Evolutionary conservation across 1,140 invertebrate genomes (phyloP), one percentile per base, ranked within the genome.

Genomic region (Drosophila gunungcola): DNA sequence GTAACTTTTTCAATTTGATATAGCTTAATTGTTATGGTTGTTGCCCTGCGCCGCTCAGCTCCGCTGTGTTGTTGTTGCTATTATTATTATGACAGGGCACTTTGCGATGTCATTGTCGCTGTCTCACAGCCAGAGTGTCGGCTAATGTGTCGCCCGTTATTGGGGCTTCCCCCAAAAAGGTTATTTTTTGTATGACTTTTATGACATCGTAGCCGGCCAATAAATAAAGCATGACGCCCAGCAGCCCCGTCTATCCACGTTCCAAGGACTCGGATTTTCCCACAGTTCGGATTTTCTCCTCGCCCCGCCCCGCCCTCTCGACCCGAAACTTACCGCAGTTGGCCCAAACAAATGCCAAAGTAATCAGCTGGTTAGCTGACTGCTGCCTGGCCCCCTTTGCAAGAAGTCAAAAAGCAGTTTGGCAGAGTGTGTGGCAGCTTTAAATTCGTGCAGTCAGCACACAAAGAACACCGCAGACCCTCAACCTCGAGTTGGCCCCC

Each of bases 1-100:
- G 76, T 77, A 72, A 88, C 75, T 81, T 73, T 86, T 86, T 86
- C 84, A 86, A 86, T 86, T 86, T 89, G 58, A 83, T 86, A 83
- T 89, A 68, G 75, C 79, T 86, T 86, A 88, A 86, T 86, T 86
- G 80, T 83, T 86, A 86, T 89, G 74, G 56, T 46, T 76, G 56
- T 77, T 72, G 65, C 48, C 52, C 51, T 76, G 43, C 45, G 34
- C 36, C 32, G 42, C 27, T 58, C 25, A 45, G 52, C 7, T 32
- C 9, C 16, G 56, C 41, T 38, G 54, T 46, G 41, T 13, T 79
- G 56, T 64, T 78, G 61, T 72, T 73, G 45, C 43, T 78, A 52
- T 58, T 76, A 67, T 73, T 82, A 45, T 79, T 88, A 75, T 88
- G 79, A 80, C 84, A 80, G 62, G 79, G 56, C 84, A 86, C 65